phyloP scores from a whole-genome alignment of 2,113 vertebrate genomes.

The Tetrao urogallus region DNA sequence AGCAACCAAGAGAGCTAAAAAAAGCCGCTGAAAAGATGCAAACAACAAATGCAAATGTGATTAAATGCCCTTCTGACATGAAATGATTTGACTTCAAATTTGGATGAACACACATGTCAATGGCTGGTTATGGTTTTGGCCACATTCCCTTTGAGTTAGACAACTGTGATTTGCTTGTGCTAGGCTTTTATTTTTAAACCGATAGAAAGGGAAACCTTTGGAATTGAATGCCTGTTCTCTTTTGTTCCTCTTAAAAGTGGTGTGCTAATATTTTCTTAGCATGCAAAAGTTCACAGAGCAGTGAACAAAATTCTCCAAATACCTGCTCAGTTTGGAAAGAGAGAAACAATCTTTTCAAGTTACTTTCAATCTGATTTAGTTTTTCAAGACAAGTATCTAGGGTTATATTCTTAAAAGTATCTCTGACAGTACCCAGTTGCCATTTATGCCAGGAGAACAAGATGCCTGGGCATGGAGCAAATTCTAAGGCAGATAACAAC shows the following conservation, averaged over 20 bases:
- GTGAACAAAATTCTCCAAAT: background rate
- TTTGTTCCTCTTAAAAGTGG: background rate
- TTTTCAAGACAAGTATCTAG: background rate
- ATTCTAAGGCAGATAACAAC: background rate
- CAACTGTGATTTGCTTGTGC: constrained; percentile 15
- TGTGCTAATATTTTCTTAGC: background rate
- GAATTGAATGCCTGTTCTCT: background rate
- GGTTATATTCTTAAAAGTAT: background rate
- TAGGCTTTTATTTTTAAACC: constrained; percentile 50
- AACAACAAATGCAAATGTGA: constrained; percentile 70
- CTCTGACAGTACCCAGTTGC: background rate
- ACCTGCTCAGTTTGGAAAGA: background rate
- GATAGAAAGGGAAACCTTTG: constrained; percentile 19
- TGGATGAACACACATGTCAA: constrained; percentile 62
- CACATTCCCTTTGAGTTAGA: constrained; percentile 63
- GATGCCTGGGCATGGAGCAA: background rate
- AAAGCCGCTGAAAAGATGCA: constrained; percentile 68
- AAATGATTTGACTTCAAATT: constrained; percentile 69
- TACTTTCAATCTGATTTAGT: background rate
- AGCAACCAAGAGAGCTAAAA: constrained; percentile 61
- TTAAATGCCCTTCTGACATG: constrained; percentile 67
- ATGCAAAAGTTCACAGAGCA: background rate
- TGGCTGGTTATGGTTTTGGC: constrained; percentile 63
- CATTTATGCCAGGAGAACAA: background rate
- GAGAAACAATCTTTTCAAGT: background rate